These are phyloP conservation scores for Acanthosepion lycidas DNA, from an alignment of 2,888 invertebrate species.

Conservation along the genomic window DNA sequence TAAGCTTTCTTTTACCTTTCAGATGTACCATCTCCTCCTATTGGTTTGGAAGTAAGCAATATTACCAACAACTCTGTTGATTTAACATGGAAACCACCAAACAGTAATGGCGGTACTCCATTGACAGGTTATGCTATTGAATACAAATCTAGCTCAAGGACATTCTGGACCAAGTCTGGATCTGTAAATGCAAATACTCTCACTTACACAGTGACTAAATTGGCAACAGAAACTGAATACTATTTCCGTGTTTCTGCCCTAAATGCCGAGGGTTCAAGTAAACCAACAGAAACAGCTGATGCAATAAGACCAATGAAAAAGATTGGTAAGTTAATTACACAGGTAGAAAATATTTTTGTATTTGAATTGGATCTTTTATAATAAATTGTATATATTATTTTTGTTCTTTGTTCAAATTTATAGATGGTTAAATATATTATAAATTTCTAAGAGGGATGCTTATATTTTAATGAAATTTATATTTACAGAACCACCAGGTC, in stretches of 20 bases:
- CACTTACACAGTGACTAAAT: conserved; percentile 79
- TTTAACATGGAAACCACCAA: conserved; percentile 76
- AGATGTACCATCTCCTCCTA: conserved; percentile 92
- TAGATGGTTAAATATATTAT: no score
- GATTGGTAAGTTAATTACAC: conserved; percentile 54
- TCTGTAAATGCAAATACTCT: conserved; percentile 75
- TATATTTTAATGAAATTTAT: not conserved
- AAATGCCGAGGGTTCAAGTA: conserved; percentile 93
- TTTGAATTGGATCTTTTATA: not conserved
- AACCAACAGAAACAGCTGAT: conserved; percentile 81
- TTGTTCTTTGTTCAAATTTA: no score
- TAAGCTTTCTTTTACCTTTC: conserved; percentile 47
- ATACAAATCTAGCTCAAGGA: conserved; percentile 84
- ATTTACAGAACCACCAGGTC: conserved; percentile 49
- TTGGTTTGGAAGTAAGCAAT: conserved; percentile 86
- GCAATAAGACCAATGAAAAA: conserved; percentile 63
- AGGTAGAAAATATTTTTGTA: not conserved
- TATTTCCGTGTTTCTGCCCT: conserved; percentile 90
- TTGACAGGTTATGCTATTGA: conserved; percentile 71
- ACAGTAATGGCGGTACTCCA: conserved; percentile 70
- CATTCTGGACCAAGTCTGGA: conserved; percentile 85
- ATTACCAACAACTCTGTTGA: conserved; percentile 90
- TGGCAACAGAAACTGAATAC: conserved; percentile 92
- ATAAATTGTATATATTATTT: not conserved
- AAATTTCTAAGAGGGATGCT: no score